phyloP scores from a whole-genome alignment of 2,888 invertebrate genomes.

The Drosophila formosana region DNA sequence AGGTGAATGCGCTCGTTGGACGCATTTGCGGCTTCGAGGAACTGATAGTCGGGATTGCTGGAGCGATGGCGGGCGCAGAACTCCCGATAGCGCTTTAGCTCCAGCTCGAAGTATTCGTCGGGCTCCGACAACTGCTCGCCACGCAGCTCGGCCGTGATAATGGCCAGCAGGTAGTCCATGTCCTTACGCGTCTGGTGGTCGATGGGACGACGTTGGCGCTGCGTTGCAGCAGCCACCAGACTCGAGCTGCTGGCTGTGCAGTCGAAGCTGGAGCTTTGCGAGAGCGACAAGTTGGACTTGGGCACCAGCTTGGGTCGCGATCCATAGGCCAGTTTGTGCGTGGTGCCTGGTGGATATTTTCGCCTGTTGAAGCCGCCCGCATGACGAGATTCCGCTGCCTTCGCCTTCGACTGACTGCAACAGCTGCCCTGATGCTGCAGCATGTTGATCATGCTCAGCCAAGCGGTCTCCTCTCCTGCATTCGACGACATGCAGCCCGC shows the following conservation, averaged over 20 bases:
- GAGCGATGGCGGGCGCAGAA: slow-evolving; percentile 54
- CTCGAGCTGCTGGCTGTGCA: background rate
- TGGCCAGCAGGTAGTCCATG: slow-evolving; percentile 42
- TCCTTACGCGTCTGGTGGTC: slow-evolving; percentile 21
- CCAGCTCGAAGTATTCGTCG: slow-evolving; percentile 72
- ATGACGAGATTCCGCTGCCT: slow-evolving; percentile 10
- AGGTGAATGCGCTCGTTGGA: slow-evolving; percentile 68
- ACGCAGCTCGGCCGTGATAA: slow-evolving; percentile 72
- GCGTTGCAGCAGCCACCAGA: background rate
- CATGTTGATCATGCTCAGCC: slow-evolving; percentile 10
- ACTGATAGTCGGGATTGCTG: slow-evolving; percentile 30
- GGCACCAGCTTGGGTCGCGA: slow-evolving; percentile 40
- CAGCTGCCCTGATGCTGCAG: slow-evolving; percentile 28
- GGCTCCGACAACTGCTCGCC: slow-evolving; percentile 56
- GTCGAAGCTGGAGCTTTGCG: background rate
- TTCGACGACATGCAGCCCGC: background rate
- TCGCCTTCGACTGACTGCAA: background rate
- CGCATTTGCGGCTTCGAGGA: slow-evolving; percentile 8
- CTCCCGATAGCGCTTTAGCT: slow-evolving; percentile 69
- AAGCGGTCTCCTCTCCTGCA: slow-evolving; percentile 2
- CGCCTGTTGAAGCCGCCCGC: slow-evolving; percentile 25
- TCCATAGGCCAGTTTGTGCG: slow-evolving; percentile 22
- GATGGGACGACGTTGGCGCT: background rate
- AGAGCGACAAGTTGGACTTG: background rate
- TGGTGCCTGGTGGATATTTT: background rate